Evolutionary conservation across 2,797 vertebrate species (phyloP).

Genomic region (Lycodopsis pacificus): DNA sequence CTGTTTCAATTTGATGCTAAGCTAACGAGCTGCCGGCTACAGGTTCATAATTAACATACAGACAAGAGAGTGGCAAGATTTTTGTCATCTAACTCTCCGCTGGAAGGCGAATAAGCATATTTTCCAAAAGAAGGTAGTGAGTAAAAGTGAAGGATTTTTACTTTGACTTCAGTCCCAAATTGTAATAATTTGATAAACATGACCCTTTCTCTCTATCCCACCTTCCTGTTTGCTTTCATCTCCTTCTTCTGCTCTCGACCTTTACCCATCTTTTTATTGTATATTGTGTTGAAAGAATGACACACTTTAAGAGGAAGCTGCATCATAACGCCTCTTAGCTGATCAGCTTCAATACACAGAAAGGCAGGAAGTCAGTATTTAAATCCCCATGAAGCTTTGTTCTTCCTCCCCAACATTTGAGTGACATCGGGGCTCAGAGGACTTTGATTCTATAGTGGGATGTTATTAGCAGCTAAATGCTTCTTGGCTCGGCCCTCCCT

Average conservation of each 20-base stretch:
- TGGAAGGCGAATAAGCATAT: neutral
- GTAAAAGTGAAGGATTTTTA: neutral
- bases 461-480: constrained; percentile 53
- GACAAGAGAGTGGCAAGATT: neutral
- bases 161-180: neutral
- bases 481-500: constrained; percentile 44
- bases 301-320: neutral
- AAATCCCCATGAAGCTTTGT: constrained; percentile 17
- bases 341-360: constrained; percentile 5
- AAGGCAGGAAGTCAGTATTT: constrained; percentile 14
- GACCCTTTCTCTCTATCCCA: neutral
- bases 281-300: neutral
- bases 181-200: neutral
- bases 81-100: neutral
- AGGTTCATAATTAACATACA: neutral
- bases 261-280: neutral
- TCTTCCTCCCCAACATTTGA: constrained; percentile 16
- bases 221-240: constrained; percentile 19
- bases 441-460: constrained; percentile 43
- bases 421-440: constrained; percentile 52
- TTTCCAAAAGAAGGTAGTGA: neutral
- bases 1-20: neutral
- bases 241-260: neutral
- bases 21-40: neutral
- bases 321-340: neutral